Evolutionary conservation across 2,113 vertebrate genomes (phyloP).

Genomic region (Epinephelus cyanopodus): DNA sequence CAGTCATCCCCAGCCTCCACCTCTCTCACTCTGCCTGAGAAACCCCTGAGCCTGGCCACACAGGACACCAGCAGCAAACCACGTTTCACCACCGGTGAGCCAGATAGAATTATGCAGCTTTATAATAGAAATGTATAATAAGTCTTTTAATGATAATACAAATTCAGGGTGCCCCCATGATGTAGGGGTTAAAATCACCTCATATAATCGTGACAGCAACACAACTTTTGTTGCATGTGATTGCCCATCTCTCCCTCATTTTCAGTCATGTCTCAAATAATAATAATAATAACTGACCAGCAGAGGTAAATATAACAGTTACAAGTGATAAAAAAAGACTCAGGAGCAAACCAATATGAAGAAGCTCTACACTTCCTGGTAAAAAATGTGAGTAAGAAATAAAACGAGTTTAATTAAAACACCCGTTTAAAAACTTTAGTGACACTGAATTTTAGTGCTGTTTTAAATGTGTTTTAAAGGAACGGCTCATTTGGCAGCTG

Average conservation of each 20-base stretch:
- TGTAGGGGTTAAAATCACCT: background rate
- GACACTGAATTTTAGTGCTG: background rate
- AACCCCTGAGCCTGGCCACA: conserved; percentile 76
- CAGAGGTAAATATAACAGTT: background rate
- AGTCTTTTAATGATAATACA: background rate
- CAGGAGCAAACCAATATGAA: no score
- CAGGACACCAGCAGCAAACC: conserved; percentile 86
- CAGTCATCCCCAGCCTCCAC: conserved; percentile 92
- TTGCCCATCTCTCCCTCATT: background rate
- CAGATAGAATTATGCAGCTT: background rate
- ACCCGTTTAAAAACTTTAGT: background rate
- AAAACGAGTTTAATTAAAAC: background rate
- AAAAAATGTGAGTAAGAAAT: no score
- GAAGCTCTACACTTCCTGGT: no score
- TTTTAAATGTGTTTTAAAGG: background rate
- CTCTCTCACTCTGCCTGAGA: conserved; percentile 80
- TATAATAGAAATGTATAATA: background rate
- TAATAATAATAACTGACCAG: background rate
- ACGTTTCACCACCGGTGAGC: conserved; percentile 91
- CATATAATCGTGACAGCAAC: background rate
- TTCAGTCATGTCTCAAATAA: background rate
- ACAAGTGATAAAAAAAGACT: background rate
- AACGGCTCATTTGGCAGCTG: background rate
- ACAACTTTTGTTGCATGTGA: no score
- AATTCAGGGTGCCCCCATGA: background rate